Percentiles rank a stretch among this genome's conserved stretches.
These are phyloP conservation scores for Argopecten irradians DNA, from an alignment of 1,140 invertebrate species.

Conservation along the genomic window DNA sequence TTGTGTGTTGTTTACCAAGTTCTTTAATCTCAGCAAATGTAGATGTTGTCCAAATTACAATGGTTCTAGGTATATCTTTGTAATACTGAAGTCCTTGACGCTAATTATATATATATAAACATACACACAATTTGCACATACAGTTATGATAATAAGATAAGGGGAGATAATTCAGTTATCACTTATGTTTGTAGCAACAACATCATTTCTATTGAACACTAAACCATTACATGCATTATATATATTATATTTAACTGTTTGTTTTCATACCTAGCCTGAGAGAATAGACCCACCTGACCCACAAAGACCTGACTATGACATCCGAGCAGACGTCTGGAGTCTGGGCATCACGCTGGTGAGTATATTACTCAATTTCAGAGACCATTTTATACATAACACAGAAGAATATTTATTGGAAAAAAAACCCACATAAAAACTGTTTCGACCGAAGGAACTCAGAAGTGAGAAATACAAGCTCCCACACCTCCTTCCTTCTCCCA, in stretches of 20 bases:
- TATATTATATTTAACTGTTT: constrained; percentile 16
- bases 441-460: neutral
- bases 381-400: too few species aligned
- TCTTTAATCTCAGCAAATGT: neutral
- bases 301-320: constrained; percentile 92
- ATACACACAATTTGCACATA: too few species aligned
- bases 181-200: neutral
- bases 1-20: neutral
- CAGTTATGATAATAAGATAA: too few species aligned
- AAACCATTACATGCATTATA: neutral
- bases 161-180: too few species aligned
- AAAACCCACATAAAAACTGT: neutral
- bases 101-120: too few species aligned
- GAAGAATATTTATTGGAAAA: too few species aligned
- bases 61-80: too few species aligned
- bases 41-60: neutral
- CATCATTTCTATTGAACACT: neutral
- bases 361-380: too few species aligned
- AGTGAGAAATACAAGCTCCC: neutral
- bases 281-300: constrained; percentile 76
- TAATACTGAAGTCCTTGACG: too few species aligned
- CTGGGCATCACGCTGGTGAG: constrained; percentile 95
- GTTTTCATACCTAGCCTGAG: constrained; percentile 72
- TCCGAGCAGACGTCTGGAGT: constrained; percentile 99
- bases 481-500: neutral